phyloP scores from a whole-genome alignment of 2,888 invertebrate genomes.

The Drosophila suboccidentalis region DNA sequence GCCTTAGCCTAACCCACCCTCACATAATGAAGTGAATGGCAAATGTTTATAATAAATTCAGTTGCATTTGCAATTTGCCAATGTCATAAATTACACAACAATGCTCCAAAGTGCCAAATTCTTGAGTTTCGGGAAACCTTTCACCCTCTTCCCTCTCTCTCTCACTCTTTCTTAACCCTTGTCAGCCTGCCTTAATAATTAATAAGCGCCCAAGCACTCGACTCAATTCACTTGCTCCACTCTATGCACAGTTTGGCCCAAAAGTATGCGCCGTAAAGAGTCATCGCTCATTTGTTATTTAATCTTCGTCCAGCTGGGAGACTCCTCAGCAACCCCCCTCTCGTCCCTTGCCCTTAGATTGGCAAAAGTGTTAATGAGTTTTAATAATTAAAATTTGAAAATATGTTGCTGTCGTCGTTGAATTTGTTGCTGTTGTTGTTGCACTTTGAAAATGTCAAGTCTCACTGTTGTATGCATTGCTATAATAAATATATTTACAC shows the following conservation, averaged over 20 bases:
- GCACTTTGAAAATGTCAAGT: constrained; percentile 50
- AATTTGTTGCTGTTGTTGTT: constrained; percentile 26
- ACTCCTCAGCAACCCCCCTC: not conserved
- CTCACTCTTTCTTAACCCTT: not conserved
- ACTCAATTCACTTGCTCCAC: constrained; percentile 38
- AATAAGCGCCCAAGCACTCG: constrained; percentile 49
- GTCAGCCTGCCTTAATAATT: constrained; percentile 52
- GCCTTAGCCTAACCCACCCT: not conserved
- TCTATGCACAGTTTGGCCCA: constrained; percentile 30
- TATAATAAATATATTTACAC: not conserved
- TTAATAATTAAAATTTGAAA: constrained; percentile 74
- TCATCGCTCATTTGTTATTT: constrained; percentile 81
- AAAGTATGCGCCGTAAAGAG: constrained; percentile 67
- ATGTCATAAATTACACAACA: constrained; percentile 67
- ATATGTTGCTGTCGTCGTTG: constrained; percentile 32
- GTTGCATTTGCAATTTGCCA: constrained; percentile 63
- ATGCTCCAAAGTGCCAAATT: constrained; percentile 47
- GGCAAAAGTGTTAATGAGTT: constrained; percentile 76
- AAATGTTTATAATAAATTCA: constrained; percentile 53
- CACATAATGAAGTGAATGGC: constrained; percentile 55
- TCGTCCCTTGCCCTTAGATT: not conserved
- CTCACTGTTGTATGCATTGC: constrained; percentile 20
- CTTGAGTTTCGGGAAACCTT: not conserved
- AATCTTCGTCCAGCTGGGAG: constrained; percentile 68
- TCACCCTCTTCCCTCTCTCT: not conserved